Base-by-base conservation (phyloP, 2,888 invertebrate species). In the Rhagium mordax region DNA sequence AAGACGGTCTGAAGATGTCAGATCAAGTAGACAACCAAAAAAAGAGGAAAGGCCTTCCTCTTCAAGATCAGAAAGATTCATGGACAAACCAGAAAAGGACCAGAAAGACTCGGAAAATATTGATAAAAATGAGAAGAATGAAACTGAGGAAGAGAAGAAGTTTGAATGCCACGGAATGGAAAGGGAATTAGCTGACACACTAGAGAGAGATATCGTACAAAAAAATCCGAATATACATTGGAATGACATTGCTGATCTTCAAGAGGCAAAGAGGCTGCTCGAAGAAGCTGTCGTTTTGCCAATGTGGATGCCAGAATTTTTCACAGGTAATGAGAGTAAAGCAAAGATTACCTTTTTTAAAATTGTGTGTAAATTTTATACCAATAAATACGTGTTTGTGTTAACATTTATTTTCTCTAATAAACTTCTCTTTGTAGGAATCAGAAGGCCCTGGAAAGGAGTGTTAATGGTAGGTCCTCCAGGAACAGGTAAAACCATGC, bases 221-320 rank as follows among this genome's bases (percentile, higher is more conserved):
- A 96, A 96, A 88, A 96, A 98, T 89, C 97, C 98, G 15, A 98
- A 97, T 88, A 96, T 98, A 74, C 92, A 93, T 84, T 99, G 98
- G 98, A 96, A 94, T 83, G 97, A 96, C 85, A 97, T 97, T 85
- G 97, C 97, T 0, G 97, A 96, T 87, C 89, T 97, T 60, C 90
- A 93, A 8, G 96, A 97, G 87, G 97, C 97, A 5, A 97, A 97
- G 87, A 90, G 96, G 76, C 87, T 99, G 70, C 89, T 99, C 5
- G 97, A 99, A 86, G 99, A 99, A 89, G 98, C 99, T 27, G 98
- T 99, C 7, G 98, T 99, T 48, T 89, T 99, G 84, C 99, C 99
- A 2, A 95, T 98, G 93, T 94, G 96, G 92, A 98, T 99, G 94
- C 99, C 99, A 0, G 97, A 98, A 85, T 99, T 97, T 89, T 99